These are phyloP conservation scores for Eledone cirrhosa DNA, from an alignment of 2,888 invertebrate species.

Conservation along the genomic window DNA sequence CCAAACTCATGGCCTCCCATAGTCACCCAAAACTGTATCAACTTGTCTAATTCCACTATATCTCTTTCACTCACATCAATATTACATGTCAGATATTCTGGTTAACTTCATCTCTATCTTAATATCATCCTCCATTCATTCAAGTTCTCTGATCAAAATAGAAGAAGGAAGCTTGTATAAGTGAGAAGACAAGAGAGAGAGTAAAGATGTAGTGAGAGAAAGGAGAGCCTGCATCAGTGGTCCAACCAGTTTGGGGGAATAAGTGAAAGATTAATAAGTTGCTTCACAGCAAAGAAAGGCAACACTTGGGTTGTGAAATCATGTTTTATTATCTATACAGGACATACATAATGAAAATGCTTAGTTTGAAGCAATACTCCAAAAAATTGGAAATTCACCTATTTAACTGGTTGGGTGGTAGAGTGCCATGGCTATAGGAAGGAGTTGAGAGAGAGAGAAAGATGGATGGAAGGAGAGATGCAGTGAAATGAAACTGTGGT, in stretches of 20 bases:
- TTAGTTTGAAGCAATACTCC: background rate
- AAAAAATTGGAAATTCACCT: conserved; percentile 11
- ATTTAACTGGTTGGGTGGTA: conserved; percentile 13
- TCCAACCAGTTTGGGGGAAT: background rate
- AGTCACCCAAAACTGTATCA: no score
- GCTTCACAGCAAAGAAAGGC: conserved; percentile 10
- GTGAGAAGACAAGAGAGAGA: no score
- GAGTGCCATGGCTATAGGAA: conserved; percentile 5
- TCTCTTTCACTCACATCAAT: no score
- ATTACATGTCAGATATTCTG: no score
- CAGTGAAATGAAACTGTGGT: background rate
- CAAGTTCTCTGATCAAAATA: no score
- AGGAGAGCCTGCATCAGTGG: background rate
- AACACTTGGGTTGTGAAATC: background rate
- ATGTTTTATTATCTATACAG: conserved; percentile 20
- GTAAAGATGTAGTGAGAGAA: background rate
- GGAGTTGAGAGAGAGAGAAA: background rate
- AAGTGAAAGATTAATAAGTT: background rate
- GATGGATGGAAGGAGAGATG: background rate
- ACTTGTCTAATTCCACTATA: no score
- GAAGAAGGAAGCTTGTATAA: no score
- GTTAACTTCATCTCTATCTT: no score
- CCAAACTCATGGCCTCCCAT: no score
- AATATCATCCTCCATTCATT: no score
- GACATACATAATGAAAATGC: conserved; percentile 19